A percentile compares a stretch with the other conserved stretches of the same genome.
phyloP scores from a whole-genome alignment of 2,113 vertebrate species.

The Pipra filicauda region DNA sequence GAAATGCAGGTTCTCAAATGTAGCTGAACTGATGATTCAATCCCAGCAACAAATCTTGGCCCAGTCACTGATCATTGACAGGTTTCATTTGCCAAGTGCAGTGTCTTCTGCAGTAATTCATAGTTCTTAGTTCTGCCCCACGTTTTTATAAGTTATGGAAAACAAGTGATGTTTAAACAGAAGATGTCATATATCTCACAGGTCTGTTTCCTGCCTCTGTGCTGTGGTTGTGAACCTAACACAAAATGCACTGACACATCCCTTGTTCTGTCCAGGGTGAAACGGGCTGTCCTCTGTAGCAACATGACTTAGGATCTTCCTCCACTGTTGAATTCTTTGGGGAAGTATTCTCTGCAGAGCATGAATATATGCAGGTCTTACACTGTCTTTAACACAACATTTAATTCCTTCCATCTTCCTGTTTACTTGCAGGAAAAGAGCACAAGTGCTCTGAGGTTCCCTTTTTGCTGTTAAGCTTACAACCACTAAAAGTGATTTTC shows the following conservation, averaged over 20 bases:
- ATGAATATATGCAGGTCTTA: not conserved
- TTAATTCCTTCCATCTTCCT: not conserved
- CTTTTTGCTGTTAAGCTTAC: not conserved
- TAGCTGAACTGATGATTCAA: not conserved
- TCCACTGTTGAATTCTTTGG: not conserved
- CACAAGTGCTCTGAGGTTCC: not conserved
- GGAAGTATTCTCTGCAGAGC: not conserved
- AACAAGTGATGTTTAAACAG: not conserved
- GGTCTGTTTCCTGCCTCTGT: not conserved
- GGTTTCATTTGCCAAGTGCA: not conserved
- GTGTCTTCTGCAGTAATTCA: not conserved
- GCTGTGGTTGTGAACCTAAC: not conserved
- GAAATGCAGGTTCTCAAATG: not conserved
- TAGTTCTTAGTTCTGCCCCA: not conserved
- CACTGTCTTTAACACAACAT: not conserved
- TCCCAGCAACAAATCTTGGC: not conserved
- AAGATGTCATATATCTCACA: not conserved
- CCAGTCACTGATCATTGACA: not conserved
- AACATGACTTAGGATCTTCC: not conserved
- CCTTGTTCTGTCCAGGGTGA: not conserved
- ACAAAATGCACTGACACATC: not conserved
- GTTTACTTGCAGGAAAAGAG: not conserved
- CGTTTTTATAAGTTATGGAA: not conserved
- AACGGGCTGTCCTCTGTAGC: not conserved
- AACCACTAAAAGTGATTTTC: not conserved